Percentiles rank a stretch among this genome's conserved stretches.
phyloP scores from a whole-genome alignment of 2,888 invertebrate species.

The Tholera decimalis region DNA sequence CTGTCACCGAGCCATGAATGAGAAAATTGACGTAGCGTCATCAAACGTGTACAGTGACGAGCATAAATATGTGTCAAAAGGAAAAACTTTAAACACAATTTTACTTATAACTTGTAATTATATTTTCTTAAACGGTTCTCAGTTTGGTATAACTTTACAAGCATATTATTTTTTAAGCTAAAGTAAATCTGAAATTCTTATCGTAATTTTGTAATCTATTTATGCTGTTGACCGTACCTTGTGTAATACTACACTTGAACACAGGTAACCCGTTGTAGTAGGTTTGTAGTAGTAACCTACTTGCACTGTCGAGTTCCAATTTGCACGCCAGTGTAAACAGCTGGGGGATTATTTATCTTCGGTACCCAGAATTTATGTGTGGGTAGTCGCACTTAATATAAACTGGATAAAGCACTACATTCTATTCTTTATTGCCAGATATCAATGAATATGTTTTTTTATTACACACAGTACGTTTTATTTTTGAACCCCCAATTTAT shows the following conservation, averaged over 20 bases:
- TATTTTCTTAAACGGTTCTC: no score
- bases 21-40: constrained; percentile 29
- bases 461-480: background rate
- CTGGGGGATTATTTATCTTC: constrained; percentile 23
- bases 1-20: constrained; percentile 32
- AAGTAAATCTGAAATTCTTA: background rate
- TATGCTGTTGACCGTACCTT: constrained; percentile 1
- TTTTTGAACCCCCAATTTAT: background rate
- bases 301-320: constrained; percentile 33
- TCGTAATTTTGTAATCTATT: background rate
- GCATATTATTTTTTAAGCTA: background rate
- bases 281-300: constrained; percentile 44
- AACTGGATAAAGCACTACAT: background rate
- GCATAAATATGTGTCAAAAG: background rate
- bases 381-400: background rate
- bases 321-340: constrained; percentile 42
- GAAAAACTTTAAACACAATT: background rate
- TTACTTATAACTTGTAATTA: no score
- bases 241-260: constrained; percentile 43
- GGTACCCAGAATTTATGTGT: constrained; percentile 2
- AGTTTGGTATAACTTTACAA: background rate
- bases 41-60: constrained; percentile 13
- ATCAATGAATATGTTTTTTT: no score
- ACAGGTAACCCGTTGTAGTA: constrained; percentile 46
- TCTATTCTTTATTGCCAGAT: no score